Evolutionary conservation across 2,113 vertebrate species (phyloP).

Genomic region (Passerina amoena): DNA sequence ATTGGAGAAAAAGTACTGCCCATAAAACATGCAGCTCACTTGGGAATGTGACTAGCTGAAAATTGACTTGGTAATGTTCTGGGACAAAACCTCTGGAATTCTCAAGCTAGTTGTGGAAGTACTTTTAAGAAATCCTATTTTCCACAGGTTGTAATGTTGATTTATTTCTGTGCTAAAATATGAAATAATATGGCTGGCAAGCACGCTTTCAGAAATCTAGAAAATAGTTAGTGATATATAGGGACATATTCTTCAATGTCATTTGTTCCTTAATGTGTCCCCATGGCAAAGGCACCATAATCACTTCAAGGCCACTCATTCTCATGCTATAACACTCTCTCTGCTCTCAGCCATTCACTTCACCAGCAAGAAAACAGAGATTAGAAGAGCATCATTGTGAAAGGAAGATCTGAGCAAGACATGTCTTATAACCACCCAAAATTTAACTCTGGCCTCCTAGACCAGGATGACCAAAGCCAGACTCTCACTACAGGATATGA

Average conservation of each 20-base stretch:
- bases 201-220: background rate
- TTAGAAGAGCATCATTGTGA: background rate
- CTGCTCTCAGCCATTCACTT: background rate
- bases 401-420: background rate
- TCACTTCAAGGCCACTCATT: background rate
- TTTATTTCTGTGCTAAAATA: conserved; percentile 51
- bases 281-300: background rate
- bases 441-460: background rate
- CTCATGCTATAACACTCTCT: background rate
- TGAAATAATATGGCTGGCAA: conserved; percentile 13
- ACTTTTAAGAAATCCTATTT: conserved; percentile 40
- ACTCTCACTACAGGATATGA: background rate
- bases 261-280: conserved; percentile 4
- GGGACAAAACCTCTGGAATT: conserved; percentile 19
- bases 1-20: background rate
- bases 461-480: background rate
- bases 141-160: conserved; percentile 33
- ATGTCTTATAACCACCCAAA: background rate
- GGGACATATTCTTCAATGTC: conserved; percentile 39
- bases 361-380: background rate
- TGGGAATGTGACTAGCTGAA: background rate
- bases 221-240: conserved; percentile 55
- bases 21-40: background rate
- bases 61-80: conserved; percentile 24
- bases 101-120: background rate